phyloP scores from a whole-genome alignment of 64 coral and sea anemone species.

The Montipora capricornis region DNA sequence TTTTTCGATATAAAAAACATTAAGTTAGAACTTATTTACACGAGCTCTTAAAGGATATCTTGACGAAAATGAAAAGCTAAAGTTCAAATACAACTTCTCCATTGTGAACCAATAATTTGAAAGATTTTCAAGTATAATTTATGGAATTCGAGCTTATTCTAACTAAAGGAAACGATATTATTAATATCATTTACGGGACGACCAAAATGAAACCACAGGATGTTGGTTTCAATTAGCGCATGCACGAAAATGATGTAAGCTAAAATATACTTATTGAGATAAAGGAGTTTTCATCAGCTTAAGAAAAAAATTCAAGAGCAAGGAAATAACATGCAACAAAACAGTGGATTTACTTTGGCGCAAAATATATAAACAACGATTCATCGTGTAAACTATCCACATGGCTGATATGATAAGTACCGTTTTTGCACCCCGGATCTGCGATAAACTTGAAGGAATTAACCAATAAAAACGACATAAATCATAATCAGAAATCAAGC shows the following conservation, averaged over 20 bases:
- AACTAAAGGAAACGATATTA: background rate
- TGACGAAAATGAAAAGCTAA: no score
- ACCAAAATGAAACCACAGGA: constrained; percentile 8
- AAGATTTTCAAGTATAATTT: background rate
- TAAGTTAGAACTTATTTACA: no score
- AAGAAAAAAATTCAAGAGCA: background rate
- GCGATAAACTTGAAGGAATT: background rate
- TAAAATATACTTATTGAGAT: background rate
- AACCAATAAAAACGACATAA: background rate
- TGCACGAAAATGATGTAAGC: background rate
- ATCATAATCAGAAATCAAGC: background rate
- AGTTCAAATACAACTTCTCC: no score
- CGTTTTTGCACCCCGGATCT: background rate
- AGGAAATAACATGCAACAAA: background rate
- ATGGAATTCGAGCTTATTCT: background rate
- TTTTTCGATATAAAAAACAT: no score
- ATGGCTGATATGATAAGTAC: background rate
- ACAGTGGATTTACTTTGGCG: no score
- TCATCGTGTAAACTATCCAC: background rate
- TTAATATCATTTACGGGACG: background rate
- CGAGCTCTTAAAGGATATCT: no score
- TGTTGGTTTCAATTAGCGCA: background rate
- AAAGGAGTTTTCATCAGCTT: background rate
- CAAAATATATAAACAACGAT: no score
- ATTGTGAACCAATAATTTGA: background rate